Evolutionary conservation across 2,113 vertebrate genomes (phyloP), one percentile per base, ranked within the genome.

Genomic region (Nanger granti): DNA sequence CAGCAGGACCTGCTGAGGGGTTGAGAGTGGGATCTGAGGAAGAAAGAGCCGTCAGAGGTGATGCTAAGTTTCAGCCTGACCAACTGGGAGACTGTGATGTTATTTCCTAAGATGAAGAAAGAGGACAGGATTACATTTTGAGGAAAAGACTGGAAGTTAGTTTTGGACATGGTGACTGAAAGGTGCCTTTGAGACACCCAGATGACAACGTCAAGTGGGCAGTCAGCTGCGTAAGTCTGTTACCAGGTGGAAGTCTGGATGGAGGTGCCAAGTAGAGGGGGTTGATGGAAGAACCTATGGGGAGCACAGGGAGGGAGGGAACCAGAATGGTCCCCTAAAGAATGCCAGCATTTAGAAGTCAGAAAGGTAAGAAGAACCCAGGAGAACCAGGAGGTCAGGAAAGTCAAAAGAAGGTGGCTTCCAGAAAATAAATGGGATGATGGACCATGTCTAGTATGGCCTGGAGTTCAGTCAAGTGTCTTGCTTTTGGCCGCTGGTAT

Each of bases 401-500:
- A 82, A 14, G 86, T 31, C 29, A 5, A 69, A 76, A 15, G 37
- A 28, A 57, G 9, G 15, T 1, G 47, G 10, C 28, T 54, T 41
- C 73, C 14, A 20, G 47, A 66, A 14, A 79, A 20, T 8, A 87
- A 69, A n/a, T 11, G 49, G 18, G 29, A 24, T 4, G 59, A 7
- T 7, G 3, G 28, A 1, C 59, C 10, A 1, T 9, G 73, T 20
- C 59, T 28, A 11, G 12, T 28, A 5, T 7, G n/a, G 47, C 66
- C 73, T 83, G 1, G 14, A 47, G 37, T 34, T 54, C 26, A 5
- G 1, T 82, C 59, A 28, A 12, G 15, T n/a, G 59, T 13, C 37
- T 54, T 20, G 37, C 8, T 7, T 66, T 89, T 54, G n/a, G 17
- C 14, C 2, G 0, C 29, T 0, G 7, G 49, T 22, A 47, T 6